These are phyloP conservation scores for Enteromius trimaculatus DNA, from an alignment of 2,797 vertebrate species.

Conservation along the genomic window DNA sequence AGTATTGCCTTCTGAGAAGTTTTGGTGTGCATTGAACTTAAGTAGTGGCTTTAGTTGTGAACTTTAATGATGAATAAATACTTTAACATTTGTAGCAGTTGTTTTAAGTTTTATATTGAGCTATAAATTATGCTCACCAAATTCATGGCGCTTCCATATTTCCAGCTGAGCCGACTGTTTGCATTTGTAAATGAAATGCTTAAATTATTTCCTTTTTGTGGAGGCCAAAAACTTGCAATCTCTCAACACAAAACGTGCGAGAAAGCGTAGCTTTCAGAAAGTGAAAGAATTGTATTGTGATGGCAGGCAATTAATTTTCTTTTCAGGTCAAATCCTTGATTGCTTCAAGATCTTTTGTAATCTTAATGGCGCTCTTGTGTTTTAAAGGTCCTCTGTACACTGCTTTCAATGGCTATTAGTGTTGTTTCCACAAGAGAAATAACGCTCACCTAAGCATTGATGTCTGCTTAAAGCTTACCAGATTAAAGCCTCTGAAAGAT, in stretches of 20 bases:
- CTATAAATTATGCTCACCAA: not conserved
- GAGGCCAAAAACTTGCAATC: not conserved
- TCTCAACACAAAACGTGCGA: slow-evolving; percentile 12
- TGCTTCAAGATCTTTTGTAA: slow-evolving; percentile 58
- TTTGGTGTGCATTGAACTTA: not conserved
- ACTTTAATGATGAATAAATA: not conserved
- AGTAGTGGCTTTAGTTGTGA: too few species aligned
- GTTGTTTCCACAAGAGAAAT: slow-evolving; percentile 46
- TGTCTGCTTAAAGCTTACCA: slow-evolving; percentile 43
- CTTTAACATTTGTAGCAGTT: not conserved
- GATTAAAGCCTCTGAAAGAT: slow-evolving; percentile 55
- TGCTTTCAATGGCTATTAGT: slow-evolving; percentile 51
- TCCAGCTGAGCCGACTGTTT: slow-evolving; percentile 13
- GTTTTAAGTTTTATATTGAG: not conserved
- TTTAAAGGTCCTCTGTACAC: slow-evolving; percentile 65
- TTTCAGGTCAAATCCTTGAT: slow-evolving; percentile 61
- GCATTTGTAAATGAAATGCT: slow-evolving; percentile 24
- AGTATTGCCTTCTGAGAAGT: not conserved
- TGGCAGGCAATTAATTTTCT: slow-evolving; percentile 67
- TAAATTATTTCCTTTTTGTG: slow-evolving; percentile 31
- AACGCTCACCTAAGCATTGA: slow-evolving; percentile 57
- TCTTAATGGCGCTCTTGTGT: slow-evolving; percentile 61
- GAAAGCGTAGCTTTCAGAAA: slow-evolving; percentile 57
- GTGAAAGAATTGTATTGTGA: slow-evolving; percentile 47
- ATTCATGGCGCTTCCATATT: not conserved